Evolutionary conservation across 2,113 vertebrate species (phyloP).

Genomic region (Scomber japonicus): DNA sequence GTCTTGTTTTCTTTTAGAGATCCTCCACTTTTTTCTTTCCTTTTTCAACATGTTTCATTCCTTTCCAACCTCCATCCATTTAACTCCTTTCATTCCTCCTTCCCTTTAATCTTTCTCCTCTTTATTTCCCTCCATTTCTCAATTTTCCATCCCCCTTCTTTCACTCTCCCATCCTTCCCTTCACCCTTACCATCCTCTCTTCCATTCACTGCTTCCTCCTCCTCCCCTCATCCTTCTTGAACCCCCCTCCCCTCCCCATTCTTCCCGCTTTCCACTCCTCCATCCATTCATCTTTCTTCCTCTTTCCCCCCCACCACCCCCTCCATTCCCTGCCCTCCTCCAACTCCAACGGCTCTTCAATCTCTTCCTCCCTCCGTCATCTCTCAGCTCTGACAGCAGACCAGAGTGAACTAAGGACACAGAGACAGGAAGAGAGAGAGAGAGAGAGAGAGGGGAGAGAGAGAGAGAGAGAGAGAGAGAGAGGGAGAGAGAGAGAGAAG

Average conservation of each 20-base stretch:
- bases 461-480: no score
- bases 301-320: not conserved
- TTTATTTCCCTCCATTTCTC: not conserved
- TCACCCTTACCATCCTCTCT: not conserved
- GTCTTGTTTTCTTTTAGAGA: no score
- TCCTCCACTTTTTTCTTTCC: not conserved
- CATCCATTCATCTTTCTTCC: not conserved
- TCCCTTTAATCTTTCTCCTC: no score
- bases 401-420: slow-evolving; percentile 66
- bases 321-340: not conserved
- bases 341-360: no score
- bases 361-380: not conserved
- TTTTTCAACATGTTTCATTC: no score
- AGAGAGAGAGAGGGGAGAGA: slow-evolving; percentile 16
- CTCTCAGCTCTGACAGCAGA: slow-evolving; percentile 36
- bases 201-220: not conserved
- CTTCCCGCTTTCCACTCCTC: not conserved
- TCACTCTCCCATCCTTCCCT: not conserved
- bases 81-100: no score
- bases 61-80: no score
- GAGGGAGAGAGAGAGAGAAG: no score
- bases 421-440: slow-evolving; percentile 21
- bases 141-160: not conserved
- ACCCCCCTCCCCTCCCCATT: not conserved
- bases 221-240: not conserved